Evolutionary conservation across 2,113 vertebrate genomes (phyloP), one percentile per base, ranked within the genome.

Genomic region (Thunnus maccoyii): DNA sequence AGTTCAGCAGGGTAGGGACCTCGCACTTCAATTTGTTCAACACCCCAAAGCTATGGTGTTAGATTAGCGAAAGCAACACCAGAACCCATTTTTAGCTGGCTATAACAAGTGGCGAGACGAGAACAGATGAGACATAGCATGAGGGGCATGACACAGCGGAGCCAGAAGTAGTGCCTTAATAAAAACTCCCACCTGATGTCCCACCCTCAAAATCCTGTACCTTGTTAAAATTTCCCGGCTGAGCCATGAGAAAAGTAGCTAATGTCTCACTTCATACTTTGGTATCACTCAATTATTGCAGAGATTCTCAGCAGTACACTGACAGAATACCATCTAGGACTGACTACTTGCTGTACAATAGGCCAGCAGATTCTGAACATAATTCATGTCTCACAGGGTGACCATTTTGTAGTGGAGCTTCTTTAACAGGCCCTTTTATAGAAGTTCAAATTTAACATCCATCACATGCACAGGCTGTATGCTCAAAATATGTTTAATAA

Each of bases 191-290:
- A 84, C 72, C 82, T 84, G 80, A 81, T 69, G 61, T 77, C 63
- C 69, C 68, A 22, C 76, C 66, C 67, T 77, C 58, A 50, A 75
- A 83, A 74, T 41, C 63, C 56, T 67, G 63, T 17, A 71, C 62
- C 77, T 79, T 89, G 80, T 90, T 90, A 89, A 84, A 72, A 32
- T 51, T 60, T 76, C 27, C 63, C 55, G 3, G 74, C 88, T 89
- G 90, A 71, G 78, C 51, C 76, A 69, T 0, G 1, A 58, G 70
- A 71, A 82, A 75, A 83, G 69, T 47, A 54, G 27, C 51, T 52
- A 22, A 18, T 52, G 55, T 75, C 60, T 84, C 22, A 58, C 66
- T 62, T 82, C 48, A 74, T 80, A 63, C 46, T 51, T 64, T 66
- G 14, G 67, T 30, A 48, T 85, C 58, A 52, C 67, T 67, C 32